Percentiles rank a stretch among this genome's conserved stretches.
These are phyloP conservation scores for Gouania willdenowi DNA, from an alignment of 2,797 vertebrate genomes.

Conservation along the genomic window DNA sequence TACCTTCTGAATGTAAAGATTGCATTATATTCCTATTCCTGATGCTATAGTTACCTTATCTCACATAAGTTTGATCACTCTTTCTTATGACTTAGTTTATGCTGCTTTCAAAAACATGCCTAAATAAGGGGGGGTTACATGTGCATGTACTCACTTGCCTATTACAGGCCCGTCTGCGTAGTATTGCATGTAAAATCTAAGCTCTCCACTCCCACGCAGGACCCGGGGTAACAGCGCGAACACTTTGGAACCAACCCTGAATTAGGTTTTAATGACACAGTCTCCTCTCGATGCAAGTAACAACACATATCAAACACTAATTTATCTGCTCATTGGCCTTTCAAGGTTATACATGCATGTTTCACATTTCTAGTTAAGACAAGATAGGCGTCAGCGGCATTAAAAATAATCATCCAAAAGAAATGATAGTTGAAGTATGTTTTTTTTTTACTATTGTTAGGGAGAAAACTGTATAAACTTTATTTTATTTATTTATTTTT, in stretches of 20 bases:
- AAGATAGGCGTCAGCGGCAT: too few species aligned
- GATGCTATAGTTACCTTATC: too few species aligned
- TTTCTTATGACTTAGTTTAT: conserved; percentile 10
- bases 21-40: too few species aligned
- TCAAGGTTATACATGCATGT: too few species aligned
- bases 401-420: neutral
- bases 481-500: neutral
- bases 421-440: neutral
- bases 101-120: conserved; percentile 6
- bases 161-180: conserved; percentile 32
- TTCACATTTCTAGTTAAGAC: too few species aligned
- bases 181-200: conserved; percentile 41
- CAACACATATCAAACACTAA: conserved; percentile 50
- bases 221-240: conserved; percentile 50
- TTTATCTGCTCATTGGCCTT: too few species aligned
- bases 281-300: conserved; percentile 38
- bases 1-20: too few species aligned
- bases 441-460: neutral
- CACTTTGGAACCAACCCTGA: conserved; percentile 56
- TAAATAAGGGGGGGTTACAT: conserved; percentile 12
- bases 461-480: too few species aligned
- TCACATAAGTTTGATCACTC: neutral
- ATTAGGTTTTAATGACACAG: conserved; percentile 40
- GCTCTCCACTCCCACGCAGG: conserved; percentile 44
- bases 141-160: conserved; percentile 64